A percentile compares a stretch with the other conserved stretches of the same genome.
Conservation (phyloP, 2,113 vertebrate genomes). For the Melanocharis versteri region DNA sequence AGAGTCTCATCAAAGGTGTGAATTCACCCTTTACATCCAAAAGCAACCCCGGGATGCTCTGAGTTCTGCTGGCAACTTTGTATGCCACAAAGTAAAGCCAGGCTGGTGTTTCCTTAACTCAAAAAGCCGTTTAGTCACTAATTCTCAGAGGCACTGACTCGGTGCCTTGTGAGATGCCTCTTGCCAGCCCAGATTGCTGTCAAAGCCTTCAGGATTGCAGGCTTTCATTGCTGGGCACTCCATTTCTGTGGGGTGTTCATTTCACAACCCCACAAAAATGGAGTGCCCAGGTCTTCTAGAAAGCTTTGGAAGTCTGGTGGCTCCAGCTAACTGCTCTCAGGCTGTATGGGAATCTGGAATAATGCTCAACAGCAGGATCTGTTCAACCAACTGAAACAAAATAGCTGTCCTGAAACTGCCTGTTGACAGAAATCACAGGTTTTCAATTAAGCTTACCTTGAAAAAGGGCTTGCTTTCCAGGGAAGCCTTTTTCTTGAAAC, state of each 20-base stretch:
- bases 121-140: not conserved
- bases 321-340: not conserved
- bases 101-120: not conserved
- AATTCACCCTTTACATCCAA: not conserved
- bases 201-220: not conserved
- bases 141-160: not conserved
- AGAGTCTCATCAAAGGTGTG: not conserved
- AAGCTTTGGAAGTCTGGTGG: not conserved
- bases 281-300: not conserved
- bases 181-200: not conserved
- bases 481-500: constrained; percentile 10
- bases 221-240: no score
- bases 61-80: not conserved
- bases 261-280: not conserved
- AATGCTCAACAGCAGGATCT: constrained; percentile 9
- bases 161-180: not conserved
- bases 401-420: constrained; percentile 4
- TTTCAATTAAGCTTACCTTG: constrained; percentile 51
- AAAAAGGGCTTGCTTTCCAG: constrained; percentile 23
- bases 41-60: not conserved
- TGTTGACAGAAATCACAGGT: constrained; percentile 48
- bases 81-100: not conserved
- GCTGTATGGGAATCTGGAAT: not conserved
- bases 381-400: constrained; percentile 9
- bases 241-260: not conserved